phyloP scores from a whole-genome alignment of 2,113 vertebrate genomes.

The Corythoichthys intestinalis region DNA sequence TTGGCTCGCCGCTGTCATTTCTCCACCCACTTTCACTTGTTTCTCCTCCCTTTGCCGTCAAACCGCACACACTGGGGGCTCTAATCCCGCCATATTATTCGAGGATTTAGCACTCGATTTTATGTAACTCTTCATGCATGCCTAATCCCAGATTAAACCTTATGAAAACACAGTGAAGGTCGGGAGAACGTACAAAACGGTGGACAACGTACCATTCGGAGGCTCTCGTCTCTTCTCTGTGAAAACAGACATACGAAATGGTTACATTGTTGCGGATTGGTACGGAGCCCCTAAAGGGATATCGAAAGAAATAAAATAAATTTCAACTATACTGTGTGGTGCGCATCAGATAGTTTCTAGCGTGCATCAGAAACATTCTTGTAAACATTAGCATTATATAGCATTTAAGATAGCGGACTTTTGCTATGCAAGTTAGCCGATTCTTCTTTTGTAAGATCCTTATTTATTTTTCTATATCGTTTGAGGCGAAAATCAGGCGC shows the following conservation, averaged over 20 bases:
- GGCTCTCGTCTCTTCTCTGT: slow-evolving; percentile 78
- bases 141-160: slow-evolving; percentile 71
- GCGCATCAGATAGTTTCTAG: too few relatives aligned
- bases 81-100: slow-evolving; percentile 77
- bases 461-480: too few relatives aligned
- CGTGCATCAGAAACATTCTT: too few relatives aligned
- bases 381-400: too few relatives aligned
- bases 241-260: slow-evolving; percentile 68
- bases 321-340: too few relatives aligned
- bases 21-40: slow-evolving; percentile 25
- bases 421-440: too few relatives aligned
- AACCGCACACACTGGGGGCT: slow-evolving; percentile 33
- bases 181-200: slow-evolving; percentile 17
- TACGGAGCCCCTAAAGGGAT: too few relatives aligned
- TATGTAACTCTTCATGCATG: slow-evolving; percentile 70
- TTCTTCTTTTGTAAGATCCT: too few relatives aligned
- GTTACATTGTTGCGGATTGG: slow-evolving; percentile 36
- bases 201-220: slow-evolving; percentile 72
- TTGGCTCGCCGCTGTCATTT: slow-evolving; percentile 17
- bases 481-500: too few relatives aligned
- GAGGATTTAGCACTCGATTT: slow-evolving; percentile 63
- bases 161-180: slow-evolving; percentile 42
- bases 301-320: too few relatives aligned
- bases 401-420: too few relatives aligned
- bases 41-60: slow-evolving; percentile 37